Evolutionary conservation across 2,888 invertebrate species (phyloP), one percentile per base, ranked within the genome.

Genomic region (Herminia tarsipennalis): DNA sequence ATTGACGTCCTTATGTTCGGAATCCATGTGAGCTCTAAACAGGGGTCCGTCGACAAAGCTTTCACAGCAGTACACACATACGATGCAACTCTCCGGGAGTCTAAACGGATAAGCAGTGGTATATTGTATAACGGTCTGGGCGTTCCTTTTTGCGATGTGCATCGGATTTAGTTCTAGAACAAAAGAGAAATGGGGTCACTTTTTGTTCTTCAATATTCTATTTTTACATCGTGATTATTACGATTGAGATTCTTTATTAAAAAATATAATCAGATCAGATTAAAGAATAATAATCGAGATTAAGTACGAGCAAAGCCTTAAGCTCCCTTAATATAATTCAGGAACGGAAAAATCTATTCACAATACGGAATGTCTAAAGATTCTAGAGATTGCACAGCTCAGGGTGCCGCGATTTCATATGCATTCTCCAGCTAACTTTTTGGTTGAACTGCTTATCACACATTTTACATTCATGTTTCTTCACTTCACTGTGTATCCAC

Each of bases 161-260:
- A 81, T 76, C 73, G 74, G 73, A 76, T 78, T 76, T 72, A 66
- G 53, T 66, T 80, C 86, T 87, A 87, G 79, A 87, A 87, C 86
- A 86, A 85, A 87, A 67, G 69, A 79, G 76, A 82, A 76, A 76
- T 49, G 34, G 48, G 42, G 53, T 64, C 55, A 61, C 40, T 64
- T 66, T 38, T 59, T 51, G 39, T 50, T 53, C 33, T 33, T 18
- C 14, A 33, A 32, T 32, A 22, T 18, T 29, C 33, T 33, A 34
- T 12, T 39, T n/a, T 22, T 9, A n/a, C 16, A 29, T n/a, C 13
- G 18, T 0, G n/a, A 24, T 20, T 33, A 13, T 10, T 8, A 3
- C 5, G n/a, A 12, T 18, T n/a, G 2, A 27, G 12, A 12, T 6
- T 9, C 17, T 35, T 16, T n/a, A 2, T 9, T 22, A 14, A n/a